Conservation (phyloP, 2,113 vertebrate genomes). For the Nipponia nippon region DNA sequence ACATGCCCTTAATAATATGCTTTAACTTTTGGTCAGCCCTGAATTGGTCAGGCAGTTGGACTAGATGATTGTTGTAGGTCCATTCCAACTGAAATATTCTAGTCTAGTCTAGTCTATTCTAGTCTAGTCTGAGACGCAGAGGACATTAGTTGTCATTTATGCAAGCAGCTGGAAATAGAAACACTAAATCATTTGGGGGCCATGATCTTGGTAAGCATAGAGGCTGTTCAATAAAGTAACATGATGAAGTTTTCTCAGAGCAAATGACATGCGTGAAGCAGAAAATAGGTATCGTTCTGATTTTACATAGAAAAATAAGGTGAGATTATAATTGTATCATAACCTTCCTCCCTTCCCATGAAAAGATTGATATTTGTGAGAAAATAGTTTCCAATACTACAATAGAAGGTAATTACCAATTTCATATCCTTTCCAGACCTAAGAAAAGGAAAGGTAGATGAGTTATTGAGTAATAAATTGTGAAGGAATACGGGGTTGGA, state of each 20-base stretch:
- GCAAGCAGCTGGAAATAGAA: neutral
- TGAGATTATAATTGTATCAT: neutral
- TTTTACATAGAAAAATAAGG: neutral
- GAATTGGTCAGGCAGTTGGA: too few relatives aligned
- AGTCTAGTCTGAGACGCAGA: neutral
- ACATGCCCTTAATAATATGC: too few relatives aligned
- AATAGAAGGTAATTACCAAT: conserved; percentile 7
- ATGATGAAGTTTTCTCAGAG: neutral
- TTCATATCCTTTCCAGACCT: neutral
- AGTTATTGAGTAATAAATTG: conserved; percentile 20
- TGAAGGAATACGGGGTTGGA: neutral
- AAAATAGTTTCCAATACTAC: neutral
- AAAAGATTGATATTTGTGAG: neutral
- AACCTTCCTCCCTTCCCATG: neutral
- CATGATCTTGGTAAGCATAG: neutral
- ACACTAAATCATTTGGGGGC: neutral
- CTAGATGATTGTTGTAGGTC: too few relatives aligned
- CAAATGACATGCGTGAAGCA: neutral
- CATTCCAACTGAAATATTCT: too few relatives aligned
- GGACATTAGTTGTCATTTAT: neutral
- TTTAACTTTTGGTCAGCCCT: too few relatives aligned
- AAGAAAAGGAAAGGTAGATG: neutral
- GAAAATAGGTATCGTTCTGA: neutral
- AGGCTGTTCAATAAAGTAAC: neutral
- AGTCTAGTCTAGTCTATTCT: too few relatives aligned